Evolutionary conservation across 2,888 invertebrate species (phyloP), one percentile per base, ranked within the genome.

Genomic region (Drosophila imparisetae): DNA sequence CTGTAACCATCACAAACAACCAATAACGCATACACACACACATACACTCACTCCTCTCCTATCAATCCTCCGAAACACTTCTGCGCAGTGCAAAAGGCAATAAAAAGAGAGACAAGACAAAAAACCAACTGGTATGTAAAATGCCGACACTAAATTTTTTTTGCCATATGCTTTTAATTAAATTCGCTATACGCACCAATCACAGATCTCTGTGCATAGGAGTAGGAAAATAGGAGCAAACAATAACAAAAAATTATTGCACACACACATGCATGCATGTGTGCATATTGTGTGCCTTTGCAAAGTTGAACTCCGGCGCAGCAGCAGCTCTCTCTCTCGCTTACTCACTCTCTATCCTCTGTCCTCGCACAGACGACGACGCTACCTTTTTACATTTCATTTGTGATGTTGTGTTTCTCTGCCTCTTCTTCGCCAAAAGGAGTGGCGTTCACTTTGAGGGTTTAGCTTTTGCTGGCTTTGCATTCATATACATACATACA

Each of bases 261-360:
- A 27, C 57, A 61, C 54, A 68, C 38, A 34, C 38, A 63, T 42
- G 5, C 49, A 27, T 27, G 49, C 6, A 18, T 49, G 18, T 10
- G 27, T 49, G 27, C n/a, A 29, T n/a, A 4, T 60, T 78, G 68
- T 70, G 59, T 72, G 62, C 63, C 38, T 77, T 57, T 50, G 67
- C 70, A 71, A 74, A 76, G 80, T 76, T 77, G 75, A 85, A 85
- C 87, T 85, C 76, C 80, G 82, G 85, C 85, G 85, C 85, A 85
- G 77, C 87, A 85, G 79, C 62, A 70, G 60, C 65, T 57, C 60
- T 68, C 52, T 38, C 75, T 69, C 62, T 78, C 36, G 52, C 55
- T 65, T 7, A 36, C 61, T 61, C 68, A 74, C 64, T 78, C 75
- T 55, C 57, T 62, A 62, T 78, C 36, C 54, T 59, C 66, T 66